A percentile compares a stretch with the other conserved stretches of the same genome.
Conservation (phyloP, 2,888 invertebrate species). For the Lucinisca nassula region DNA sequence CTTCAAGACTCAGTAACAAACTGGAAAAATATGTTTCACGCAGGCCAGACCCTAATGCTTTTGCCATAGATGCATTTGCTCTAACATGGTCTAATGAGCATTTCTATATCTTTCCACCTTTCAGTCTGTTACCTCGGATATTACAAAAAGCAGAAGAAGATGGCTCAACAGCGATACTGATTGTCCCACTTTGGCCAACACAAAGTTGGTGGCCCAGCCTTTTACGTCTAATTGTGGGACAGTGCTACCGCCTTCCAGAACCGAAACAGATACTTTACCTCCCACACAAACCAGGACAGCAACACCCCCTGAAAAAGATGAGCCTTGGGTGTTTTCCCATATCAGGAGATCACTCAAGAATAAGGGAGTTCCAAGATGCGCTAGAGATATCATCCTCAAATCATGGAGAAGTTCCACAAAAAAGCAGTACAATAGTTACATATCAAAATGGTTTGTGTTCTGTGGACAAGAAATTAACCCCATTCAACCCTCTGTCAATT, state of each 20-base stretch:
- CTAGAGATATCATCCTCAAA: too few relatives aligned
- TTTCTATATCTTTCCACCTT: slow-evolving; percentile 6
- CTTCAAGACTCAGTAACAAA: not conserved
- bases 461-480: too few relatives aligned
- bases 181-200: slow-evolving; percentile 15
- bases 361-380: too few relatives aligned
- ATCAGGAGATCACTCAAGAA: too few relatives aligned
- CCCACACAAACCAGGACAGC: too few relatives aligned
- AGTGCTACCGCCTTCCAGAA: slow-evolving; percentile 4
- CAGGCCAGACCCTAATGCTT: not conserved
- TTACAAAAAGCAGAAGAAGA: not conserved
- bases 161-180: not conserved
- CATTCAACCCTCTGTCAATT: too few relatives aligned
- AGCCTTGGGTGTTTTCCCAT: too few relatives aligned
- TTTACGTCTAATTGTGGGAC: not conserved
- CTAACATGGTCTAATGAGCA: not conserved
- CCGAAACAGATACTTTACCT: too few relatives aligned
- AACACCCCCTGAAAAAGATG: too few relatives aligned
- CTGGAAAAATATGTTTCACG: not conserved
- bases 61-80: slow-evolving; percentile 23
- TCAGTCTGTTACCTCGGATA: not conserved
- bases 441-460: too few relatives aligned
- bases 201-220: not conserved
- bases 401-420: too few relatives aligned
- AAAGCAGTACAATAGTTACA: too few relatives aligned